Conservation (phyloP, 2,888 invertebrate species). For the Linnaemya tessellans region DNA sequence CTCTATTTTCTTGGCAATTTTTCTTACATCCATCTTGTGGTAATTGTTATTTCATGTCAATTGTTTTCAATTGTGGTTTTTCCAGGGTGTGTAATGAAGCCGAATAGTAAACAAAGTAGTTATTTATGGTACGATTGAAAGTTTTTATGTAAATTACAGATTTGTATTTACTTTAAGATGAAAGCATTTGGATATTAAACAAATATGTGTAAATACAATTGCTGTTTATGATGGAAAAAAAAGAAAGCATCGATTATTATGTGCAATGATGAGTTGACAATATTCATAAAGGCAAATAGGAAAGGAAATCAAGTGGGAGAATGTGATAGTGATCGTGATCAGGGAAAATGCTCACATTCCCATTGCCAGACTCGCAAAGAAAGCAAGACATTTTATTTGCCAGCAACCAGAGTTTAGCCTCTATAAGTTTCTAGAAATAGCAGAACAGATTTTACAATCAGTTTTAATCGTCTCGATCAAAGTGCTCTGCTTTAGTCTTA, state of each 20-base stretch:
- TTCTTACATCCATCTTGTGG: conserved; percentile 23
- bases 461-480: not conserved
- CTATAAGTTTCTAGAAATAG: too few relatives aligned
- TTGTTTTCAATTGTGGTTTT: conserved; percentile 33
- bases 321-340: not conserved
- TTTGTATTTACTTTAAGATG: conserved; percentile 4
- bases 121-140: conserved; percentile 12
- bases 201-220: not conserved
- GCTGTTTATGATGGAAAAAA: not conserved
- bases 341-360: not conserved
- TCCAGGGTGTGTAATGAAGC: conserved; percentile 16
- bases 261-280: not conserved
- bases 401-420: too few relatives aligned
- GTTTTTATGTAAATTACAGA: conserved; percentile 18
- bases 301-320: not conserved
- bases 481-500: too few relatives aligned
- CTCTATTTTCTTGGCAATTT: conserved; percentile 38
- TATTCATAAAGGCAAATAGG: not conserved
- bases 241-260: not conserved
- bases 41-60: conserved; percentile 56
- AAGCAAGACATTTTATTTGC: too few relatives aligned
- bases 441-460: too few relatives aligned
- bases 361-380: too few relatives aligned
- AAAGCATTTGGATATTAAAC: not conserved
- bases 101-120: not conserved